Conservation (phyloP, 2,113 vertebrate species). For the Lepus timidus region DNA sequence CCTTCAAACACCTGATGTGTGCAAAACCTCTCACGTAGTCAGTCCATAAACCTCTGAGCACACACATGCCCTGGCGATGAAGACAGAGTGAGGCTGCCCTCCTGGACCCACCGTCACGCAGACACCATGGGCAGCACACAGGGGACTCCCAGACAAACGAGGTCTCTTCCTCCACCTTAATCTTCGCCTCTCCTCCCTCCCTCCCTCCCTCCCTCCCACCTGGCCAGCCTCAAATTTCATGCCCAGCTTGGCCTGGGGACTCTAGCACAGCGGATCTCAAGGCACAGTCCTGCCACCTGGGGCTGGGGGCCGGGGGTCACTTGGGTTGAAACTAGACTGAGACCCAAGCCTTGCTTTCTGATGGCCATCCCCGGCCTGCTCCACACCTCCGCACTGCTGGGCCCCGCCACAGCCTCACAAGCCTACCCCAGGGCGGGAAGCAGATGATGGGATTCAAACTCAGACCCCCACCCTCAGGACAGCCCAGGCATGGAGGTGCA, state of each 20-base stretch:
- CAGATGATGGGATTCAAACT: not conserved
- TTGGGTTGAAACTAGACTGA: not conserved
- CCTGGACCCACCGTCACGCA: not conserved
- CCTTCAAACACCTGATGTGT: not conserved
- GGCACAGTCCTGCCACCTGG: not conserved
- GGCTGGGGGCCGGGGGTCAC: not conserved
- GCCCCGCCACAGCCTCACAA: not conserved
- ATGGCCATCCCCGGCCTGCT: too few species aligned
- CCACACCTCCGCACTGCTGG: not conserved
- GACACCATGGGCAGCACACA: not conserved
- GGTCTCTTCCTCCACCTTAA: not conserved
- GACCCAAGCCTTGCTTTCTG: not conserved
- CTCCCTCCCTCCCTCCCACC: not conserved
- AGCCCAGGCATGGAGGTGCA: not conserved
- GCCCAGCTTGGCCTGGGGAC: not conserved
- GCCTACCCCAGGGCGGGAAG: not conserved
- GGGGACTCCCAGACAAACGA: not conserved
- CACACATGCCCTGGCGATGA: accelerated
- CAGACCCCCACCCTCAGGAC: not conserved
- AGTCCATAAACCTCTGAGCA: not conserved
- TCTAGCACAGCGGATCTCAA: not conserved
- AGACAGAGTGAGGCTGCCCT: not conserved
- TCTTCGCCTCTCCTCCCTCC: not conserved
- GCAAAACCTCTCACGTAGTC: not conserved
- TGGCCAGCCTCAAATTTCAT: not conserved